phyloP scores from a whole-genome alignment of 2,888 invertebrate genomes.

The Acronicta psi region DNA sequence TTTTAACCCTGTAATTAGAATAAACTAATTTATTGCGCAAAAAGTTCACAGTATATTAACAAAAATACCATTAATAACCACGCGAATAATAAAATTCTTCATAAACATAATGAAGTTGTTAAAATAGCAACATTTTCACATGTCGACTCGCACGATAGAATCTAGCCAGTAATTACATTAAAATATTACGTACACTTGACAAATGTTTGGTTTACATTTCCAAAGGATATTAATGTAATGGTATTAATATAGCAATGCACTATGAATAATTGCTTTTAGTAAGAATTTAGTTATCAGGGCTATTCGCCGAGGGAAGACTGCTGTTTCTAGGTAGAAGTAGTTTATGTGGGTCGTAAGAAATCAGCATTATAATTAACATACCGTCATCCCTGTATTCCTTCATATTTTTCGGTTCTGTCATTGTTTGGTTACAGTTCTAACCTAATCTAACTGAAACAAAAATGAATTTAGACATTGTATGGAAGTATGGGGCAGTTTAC shows the following conservation, averaged over 20 bases:
- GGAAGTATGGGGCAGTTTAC: too few relatives aligned
- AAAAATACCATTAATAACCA: slow-evolving; percentile 20
- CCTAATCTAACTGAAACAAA: too few relatives aligned
- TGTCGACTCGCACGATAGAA: slow-evolving; percentile 37
- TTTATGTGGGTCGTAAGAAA: too few relatives aligned
- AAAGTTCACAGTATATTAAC: slow-evolving; percentile 34
- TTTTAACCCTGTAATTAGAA: slow-evolving; percentile 21
- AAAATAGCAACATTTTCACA: slow-evolving; percentile 32
- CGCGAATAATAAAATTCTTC: slow-evolving; percentile 34
- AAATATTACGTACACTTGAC: slow-evolving; percentile 38
- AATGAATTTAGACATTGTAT: too few relatives aligned
- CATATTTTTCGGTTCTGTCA: too few relatives aligned
- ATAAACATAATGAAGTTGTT: slow-evolving; percentile 47
- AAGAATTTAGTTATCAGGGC: too few relatives aligned
- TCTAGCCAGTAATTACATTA: slow-evolving; percentile 45
- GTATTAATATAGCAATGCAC: slow-evolving; percentile 7
- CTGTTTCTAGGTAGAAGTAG: too few relatives aligned
- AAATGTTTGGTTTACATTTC: slow-evolving; percentile 30
- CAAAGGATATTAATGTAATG: slow-evolving; percentile 1
- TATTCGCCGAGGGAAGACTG: too few relatives aligned
- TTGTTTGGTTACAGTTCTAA: too few relatives aligned
- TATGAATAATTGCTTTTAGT: neutral
- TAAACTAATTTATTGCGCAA: slow-evolving; percentile 17
- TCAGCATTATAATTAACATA: neutral
- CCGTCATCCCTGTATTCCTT: too few relatives aligned